phyloP scores from a whole-genome alignment of 2,888 invertebrate genomes.

The Amorpha juglandis region DNA sequence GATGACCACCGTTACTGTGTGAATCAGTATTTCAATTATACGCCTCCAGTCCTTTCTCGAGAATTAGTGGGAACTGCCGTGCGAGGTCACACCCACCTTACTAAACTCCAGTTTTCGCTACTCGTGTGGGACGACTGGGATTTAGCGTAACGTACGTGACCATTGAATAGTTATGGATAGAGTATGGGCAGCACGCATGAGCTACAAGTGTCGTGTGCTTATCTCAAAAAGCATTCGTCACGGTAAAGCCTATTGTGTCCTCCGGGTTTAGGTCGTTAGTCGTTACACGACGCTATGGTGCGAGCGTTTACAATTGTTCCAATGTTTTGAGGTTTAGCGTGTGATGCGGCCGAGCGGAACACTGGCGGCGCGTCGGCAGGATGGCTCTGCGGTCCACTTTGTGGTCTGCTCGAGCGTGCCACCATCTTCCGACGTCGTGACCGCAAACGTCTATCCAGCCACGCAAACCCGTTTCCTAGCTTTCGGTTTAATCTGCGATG shows the following conservation, averaged over 20 bases:
- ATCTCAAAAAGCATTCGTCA: conserved; percentile 50
- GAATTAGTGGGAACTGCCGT: conserved; percentile 36
- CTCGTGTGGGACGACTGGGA: conserved; percentile 38
- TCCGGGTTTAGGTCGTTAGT: conserved; percentile 47
- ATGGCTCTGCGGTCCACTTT: conserved; percentile 63
- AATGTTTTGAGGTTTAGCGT: conserved; percentile 57
- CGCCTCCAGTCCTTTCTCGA: conserved; percentile 39
- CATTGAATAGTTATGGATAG: conserved; percentile 55
- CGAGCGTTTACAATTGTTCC: conserved; percentile 46
- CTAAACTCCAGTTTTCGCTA: conserved; percentile 46
- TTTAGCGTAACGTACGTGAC: conserved; percentile 68
- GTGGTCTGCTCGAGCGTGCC: conserved; percentile 67
- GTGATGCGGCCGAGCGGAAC: conserved; percentile 41
- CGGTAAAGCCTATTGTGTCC: conserved; percentile 56
- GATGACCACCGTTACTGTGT: conserved; percentile 37
- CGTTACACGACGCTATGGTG: conserved; percentile 59
- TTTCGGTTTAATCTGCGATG: conserved; percentile 44
- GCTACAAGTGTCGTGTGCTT: conserved; percentile 43
- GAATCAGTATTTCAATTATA: conserved; percentile 46
- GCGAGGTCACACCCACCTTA: conserved; percentile 35
- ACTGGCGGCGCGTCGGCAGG: conserved; percentile 36
- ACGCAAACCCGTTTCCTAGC: conserved; percentile 69
- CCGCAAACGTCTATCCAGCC: conserved; percentile 69
- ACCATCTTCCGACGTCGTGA: conserved; percentile 62
- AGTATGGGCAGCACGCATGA: conserved; percentile 45